These are phyloP conservation scores for Lasioglossum morio DNA, from an alignment of 2,888 invertebrate genomes.

Conservation along the genomic window DNA sequence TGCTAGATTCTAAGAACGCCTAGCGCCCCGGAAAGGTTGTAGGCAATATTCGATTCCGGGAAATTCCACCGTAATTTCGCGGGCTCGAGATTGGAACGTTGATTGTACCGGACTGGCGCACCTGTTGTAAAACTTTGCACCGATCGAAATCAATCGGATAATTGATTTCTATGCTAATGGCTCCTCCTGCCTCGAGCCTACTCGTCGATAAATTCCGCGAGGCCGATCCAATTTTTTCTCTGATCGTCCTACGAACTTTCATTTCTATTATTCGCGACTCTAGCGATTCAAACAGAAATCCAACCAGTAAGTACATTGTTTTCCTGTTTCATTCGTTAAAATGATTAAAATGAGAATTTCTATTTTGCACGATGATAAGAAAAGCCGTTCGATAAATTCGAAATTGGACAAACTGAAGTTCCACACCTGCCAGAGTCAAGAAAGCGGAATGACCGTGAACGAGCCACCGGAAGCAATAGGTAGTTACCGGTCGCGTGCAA, in stretches of 20 bases:
- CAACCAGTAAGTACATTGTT: background rate
- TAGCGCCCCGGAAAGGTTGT: constrained; percentile 37
- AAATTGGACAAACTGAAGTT: background rate
- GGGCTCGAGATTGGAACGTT: constrained; percentile 37
- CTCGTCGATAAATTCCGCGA: background rate
- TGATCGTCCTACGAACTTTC: background rate
- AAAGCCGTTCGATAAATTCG: too few species aligned
- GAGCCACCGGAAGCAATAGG: background rate
- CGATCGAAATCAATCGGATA: constrained; percentile 24
- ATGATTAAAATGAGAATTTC: background rate
- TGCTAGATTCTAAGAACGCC: constrained; percentile 56
- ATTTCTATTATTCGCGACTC: background rate
- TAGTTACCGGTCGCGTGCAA: background rate
- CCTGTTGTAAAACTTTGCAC: constrained; percentile 35
- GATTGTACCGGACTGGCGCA: constrained; percentile 37
- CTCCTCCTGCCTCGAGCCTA: background rate
- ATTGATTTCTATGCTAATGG: constrained; percentile 25
- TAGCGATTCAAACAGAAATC: background rate
- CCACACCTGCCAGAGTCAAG: background rate
- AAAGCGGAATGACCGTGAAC: background rate
- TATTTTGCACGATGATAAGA: background rate
- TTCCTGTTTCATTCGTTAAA: too few species aligned
- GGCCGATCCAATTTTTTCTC: background rate
- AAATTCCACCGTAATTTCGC: constrained; percentile 51
- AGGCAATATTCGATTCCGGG: constrained; percentile 53